A percentile compares a stretch with the other conserved stretches of the same genome.
phyloP scores from a whole-genome alignment of 1,140 invertebrate species.

The Cepaea nemoralis region DNA sequence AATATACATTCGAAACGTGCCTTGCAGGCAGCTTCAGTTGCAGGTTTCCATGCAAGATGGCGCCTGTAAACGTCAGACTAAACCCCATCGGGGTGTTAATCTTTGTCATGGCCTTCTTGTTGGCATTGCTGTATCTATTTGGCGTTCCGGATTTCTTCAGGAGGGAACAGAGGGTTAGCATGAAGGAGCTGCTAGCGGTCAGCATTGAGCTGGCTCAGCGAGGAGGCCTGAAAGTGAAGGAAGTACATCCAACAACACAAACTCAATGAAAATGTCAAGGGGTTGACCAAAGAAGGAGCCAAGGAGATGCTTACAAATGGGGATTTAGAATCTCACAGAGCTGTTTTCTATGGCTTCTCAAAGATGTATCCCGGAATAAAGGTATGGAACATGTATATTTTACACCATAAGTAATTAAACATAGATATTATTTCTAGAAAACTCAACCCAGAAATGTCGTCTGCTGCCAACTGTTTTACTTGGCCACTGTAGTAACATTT shows the following conservation, averaged over 20 bases:
- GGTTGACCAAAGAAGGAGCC: slow-evolving; percentile 89
- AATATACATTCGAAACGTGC: neutral
- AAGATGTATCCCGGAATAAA: slow-evolving; percentile 82
- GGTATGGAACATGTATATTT: slow-evolving; percentile 75
- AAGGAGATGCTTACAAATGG: slow-evolving; percentile 90
- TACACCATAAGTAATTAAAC: too few relatives aligned
- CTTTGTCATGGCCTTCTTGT: slow-evolving; percentile 49
- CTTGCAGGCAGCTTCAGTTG: slow-evolving; percentile 1
- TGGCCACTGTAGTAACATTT: too few relatives aligned
- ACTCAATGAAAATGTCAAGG: slow-evolving; percentile 83
- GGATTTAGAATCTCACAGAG: slow-evolving; percentile 89
- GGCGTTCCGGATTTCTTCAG: slow-evolving; percentile 59
- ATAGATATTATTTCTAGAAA: too few relatives aligned
- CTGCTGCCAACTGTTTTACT: too few relatives aligned
- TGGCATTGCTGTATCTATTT: slow-evolving; percentile 62
- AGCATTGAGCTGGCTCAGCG: slow-evolving; percentile 84
- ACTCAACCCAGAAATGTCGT: too few relatives aligned
- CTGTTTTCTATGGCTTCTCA: slow-evolving; percentile 85
- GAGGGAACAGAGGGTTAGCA: slow-evolving; percentile 74
- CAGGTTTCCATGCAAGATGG: slow-evolving; percentile 58
- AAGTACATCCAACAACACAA: slow-evolving; percentile 76
- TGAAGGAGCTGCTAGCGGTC: slow-evolving; percentile 82
- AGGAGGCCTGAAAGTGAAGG: slow-evolving; percentile 83
- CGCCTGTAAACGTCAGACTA: slow-evolving; percentile 60
- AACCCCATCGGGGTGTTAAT: slow-evolving; percentile 63